Evolutionary conservation across 1,140 invertebrate species (phyloP), one percentile per base, ranked within the genome.

Genomic region (Berghia stephanieae): DNA sequence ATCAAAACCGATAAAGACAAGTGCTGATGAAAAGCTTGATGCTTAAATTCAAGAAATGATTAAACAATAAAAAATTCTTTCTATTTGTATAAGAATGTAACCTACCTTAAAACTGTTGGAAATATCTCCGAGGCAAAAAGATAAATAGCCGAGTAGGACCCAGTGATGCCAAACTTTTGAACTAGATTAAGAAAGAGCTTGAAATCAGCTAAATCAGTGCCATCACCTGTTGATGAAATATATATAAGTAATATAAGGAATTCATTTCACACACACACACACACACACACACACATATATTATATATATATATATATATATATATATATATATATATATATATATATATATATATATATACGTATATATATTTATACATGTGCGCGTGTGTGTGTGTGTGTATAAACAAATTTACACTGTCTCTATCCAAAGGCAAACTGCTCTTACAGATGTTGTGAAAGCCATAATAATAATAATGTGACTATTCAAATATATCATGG

Each of bases 161-260:
- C 92, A 0, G 94, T 95, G 70, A 95, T 95, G 21, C 93, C 93
- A 81, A 96, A 90, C 90, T 96, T 96, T 10, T 94, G 94, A 57
- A 94, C 86, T 94, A 96, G 95, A 8, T 94, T 93, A 55, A 93
- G 91, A 8, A 91, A 90, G 4, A 94, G 91, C 0, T 92, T 86
- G n/a, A 94, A 80, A 91, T 91, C 93, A 3, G 87, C 87, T 71
- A 91, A 86, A 70, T 92, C 92, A 8, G 71, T 78, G 10, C 85
- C 86, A 69, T 75, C 70, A 31, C 73, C 86, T 87, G 80, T 44
- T 81, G 78, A 52, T 0, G 55, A 73, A 63, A 75, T 40, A 57
- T 38, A 36, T 13, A 36, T 38, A 36, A 38, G 34, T 16, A 60
- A 60, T 27, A 4, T 60, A 31, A 21, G 21, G 21, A 31, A 60